phyloP scores from a whole-genome alignment of 2,888 invertebrate genomes.

The Phyto melanocephala region DNA sequence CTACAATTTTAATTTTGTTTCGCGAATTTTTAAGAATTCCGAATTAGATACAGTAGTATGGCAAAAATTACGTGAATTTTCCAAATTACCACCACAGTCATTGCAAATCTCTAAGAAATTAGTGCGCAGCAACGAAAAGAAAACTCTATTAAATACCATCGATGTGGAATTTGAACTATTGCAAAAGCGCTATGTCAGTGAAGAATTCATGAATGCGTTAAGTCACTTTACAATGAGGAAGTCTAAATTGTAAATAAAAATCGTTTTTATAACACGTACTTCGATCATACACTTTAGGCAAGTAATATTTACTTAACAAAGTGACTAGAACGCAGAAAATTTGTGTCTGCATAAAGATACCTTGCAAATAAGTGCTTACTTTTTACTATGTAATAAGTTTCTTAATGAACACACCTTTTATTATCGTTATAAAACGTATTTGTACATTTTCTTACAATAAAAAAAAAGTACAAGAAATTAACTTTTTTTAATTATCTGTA shows the following conservation, averaged over 20 bases:
- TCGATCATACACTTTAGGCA: too few relatives aligned
- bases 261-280: too few relatives aligned
- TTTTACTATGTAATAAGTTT: too few relatives aligned
- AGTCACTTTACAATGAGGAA: conserved; percentile 70
- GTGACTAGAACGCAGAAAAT: too few relatives aligned
- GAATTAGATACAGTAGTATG: conserved; percentile 82
- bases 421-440: too few relatives aligned
- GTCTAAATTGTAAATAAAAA: conserved; percentile 71
- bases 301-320: too few relatives aligned
- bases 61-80: conserved; percentile 81
- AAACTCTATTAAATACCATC: conserved; percentile 84
- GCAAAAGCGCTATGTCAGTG: conserved; percentile 82
- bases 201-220: conserved; percentile 83
- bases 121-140: conserved; percentile 82
- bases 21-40: conserved; percentile 85
- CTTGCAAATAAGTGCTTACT: too few relatives aligned
- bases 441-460: too few relatives aligned
- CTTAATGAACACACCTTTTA: too few relatives aligned
- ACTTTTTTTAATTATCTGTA: too few relatives aligned
- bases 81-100: conserved; percentile 81
- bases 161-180: conserved; percentile 85
- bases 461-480: too few relatives aligned
- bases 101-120: conserved; percentile 86
- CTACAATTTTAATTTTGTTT: conserved; percentile 86
- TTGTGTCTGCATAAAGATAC: too few relatives aligned